Conservation (phyloP, 2,797 vertebrate species). For the Phrynocephalus vlangalii region DNA sequence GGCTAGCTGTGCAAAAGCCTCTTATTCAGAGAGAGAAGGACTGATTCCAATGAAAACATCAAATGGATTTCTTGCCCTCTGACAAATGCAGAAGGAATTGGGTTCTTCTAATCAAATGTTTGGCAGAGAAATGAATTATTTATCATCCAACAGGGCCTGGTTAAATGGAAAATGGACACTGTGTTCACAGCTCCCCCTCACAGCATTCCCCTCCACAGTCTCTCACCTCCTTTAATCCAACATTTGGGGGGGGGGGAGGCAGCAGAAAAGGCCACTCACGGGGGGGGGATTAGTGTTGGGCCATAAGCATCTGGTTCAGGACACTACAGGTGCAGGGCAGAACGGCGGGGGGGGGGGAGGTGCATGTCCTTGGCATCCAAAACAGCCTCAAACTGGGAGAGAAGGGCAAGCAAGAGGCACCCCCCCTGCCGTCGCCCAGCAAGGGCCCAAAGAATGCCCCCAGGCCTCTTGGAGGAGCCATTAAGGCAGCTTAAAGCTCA, state of each 20-base stretch:
- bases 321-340: background rate
- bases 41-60: conserved; percentile 73
- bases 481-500: too few species aligned
- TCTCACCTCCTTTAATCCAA: conserved; percentile 15
- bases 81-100: conserved; percentile 78
- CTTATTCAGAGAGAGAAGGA: conserved; percentile 72
- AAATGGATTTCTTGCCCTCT: conserved; percentile 76
- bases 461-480: background rate
- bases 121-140: conserved; percentile 84
- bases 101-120: conserved; percentile 82
- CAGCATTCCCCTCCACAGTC: conserved; percentile 45
- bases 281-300: too few species aligned
- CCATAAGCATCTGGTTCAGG: too few species aligned
- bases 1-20: conserved; percentile 63
- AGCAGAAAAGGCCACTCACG: too few species aligned
- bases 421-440: too few species aligned
- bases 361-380: too few species aligned
- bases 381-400: too few species aligned
- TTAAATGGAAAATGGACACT: conserved; percentile 79
- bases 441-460: background rate
- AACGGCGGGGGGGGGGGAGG: too few species aligned
- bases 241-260: background rate
- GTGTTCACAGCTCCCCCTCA: conserved; percentile 69
- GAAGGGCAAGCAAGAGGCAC: too few species aligned
- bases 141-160: conserved; percentile 81